Conservation (phyloP, 2,113 vertebrate species). For the Platycercus adscitus region DNA sequence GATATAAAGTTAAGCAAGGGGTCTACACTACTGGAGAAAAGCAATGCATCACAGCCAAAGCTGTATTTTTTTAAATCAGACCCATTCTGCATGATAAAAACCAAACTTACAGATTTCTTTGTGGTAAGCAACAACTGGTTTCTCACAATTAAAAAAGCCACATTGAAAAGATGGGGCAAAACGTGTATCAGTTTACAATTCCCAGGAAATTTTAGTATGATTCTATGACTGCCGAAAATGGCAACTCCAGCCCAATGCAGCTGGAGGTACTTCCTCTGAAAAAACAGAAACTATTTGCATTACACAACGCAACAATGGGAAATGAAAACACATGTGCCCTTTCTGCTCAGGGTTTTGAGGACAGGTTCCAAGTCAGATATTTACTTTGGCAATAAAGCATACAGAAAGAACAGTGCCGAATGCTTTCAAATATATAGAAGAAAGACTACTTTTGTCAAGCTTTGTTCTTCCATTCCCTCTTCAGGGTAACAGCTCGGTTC, state of each 20-base stretch:
- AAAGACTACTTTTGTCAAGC: not conserved
- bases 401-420: not conserved
- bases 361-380: not conserved
- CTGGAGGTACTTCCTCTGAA: not conserved
- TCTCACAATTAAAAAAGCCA: not conserved
- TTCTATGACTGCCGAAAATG: not conserved
- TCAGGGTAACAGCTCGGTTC: not conserved
- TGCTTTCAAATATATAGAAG: not conserved
- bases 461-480: not conserved
- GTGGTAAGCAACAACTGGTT: not conserved
- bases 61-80: slow-evolving; percentile 25
- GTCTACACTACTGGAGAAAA: slow-evolving; percentile 78
- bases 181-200: not conserved
- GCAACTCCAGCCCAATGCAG: not conserved
- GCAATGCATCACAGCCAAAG: slow-evolving; percentile 52
- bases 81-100: not conserved
- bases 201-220: not conserved
- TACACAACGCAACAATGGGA: slow-evolving; percentile 46
- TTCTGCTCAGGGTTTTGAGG: not conserved
- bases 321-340: slow-evolving; percentile 13
- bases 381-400: not conserved
- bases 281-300: not conserved
- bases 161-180: not conserved
- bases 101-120: not conserved
- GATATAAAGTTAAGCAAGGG: slow-evolving; percentile 81